A percentile compares a stretch with the other conserved stretches of the same genome.
These are phyloP conservation scores for Gymnothorax javanicus DNA, from an alignment of 2,797 vertebrate species.

Conservation along the genomic window DNA sequence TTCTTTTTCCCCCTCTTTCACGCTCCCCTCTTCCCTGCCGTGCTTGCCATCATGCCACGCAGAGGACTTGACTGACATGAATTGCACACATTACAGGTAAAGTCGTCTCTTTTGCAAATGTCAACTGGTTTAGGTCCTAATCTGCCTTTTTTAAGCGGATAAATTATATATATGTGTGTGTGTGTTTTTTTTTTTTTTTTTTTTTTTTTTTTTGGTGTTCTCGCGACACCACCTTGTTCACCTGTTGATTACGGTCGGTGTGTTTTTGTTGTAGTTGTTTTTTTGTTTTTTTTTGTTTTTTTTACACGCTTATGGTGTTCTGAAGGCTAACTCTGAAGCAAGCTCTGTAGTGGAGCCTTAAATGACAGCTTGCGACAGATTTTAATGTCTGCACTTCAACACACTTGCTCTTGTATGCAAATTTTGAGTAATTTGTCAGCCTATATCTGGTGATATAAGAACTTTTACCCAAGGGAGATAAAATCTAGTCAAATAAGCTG, in stretches of 20 bases:
- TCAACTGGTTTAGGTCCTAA: neutral
- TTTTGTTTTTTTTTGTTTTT: too few species aligned
- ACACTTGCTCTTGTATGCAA: neutral
- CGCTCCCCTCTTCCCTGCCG: neutral
- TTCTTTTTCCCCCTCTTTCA: neutral
- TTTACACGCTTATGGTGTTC: neutral
- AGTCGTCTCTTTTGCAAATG: constrained; percentile 8
- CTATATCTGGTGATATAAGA: neutral
- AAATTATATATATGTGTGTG: neutral
- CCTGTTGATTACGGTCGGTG: neutral
- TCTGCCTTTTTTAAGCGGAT: neutral
- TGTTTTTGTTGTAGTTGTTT: neutral
- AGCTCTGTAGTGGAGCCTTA: neutral
- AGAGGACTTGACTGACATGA: constrained; percentile 48
- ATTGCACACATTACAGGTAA: constrained; percentile 48
- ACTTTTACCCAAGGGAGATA: neutral
- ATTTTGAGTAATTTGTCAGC: neutral
- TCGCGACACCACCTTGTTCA: neutral
- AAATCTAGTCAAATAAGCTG: neutral
- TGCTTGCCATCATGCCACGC: constrained; percentile 23
- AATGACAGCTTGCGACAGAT: neutral
- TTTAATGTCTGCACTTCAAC: neutral
- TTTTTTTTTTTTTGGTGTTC: neutral
- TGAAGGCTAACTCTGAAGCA: neutral
- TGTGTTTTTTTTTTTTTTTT: too few species aligned